Evolutionary conservation across 2,113 vertebrate genomes (phyloP).

Genomic region (Nothoprocta pentlandii): DNA sequence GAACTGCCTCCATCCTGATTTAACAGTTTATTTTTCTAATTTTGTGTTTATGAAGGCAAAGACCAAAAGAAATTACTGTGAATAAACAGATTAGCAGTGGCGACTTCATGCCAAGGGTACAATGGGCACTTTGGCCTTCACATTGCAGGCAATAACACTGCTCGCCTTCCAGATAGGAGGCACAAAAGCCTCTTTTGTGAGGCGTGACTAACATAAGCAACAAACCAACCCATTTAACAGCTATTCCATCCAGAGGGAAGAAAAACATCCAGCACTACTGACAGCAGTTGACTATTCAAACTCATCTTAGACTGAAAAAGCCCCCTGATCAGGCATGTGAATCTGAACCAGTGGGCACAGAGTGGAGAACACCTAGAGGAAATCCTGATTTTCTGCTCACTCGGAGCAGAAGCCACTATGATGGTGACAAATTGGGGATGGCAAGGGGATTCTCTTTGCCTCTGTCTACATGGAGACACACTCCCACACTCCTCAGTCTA

Average conservation of each 20-base stretch:
- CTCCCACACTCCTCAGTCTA: not conserved
- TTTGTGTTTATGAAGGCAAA: conserved; percentile 62
- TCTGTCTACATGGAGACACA: not conserved
- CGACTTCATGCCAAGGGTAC: not conserved
- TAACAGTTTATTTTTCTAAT: conserved; percentile 45
- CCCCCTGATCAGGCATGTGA: not conserved
- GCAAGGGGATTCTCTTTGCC: not conserved
- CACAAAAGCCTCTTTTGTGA: conserved; percentile 46
- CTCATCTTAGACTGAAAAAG: not conserved
- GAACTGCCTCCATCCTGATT: not conserved
- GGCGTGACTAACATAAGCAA: not conserved
- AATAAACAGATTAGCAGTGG: conserved; percentile 47
- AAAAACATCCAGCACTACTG: not conserved
- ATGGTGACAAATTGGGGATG: rapidly evolving
- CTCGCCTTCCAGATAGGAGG: conserved; percentile 33
- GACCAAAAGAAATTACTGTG: conserved; percentile 23
- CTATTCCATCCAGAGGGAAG: not conserved
- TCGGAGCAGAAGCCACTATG: not conserved
- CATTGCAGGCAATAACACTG: not conserved
- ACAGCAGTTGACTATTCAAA: conserved; percentile 5
- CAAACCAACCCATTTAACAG: not conserved
- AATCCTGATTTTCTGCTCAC: not conserved
- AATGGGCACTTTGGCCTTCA: conserved; percentile 23
- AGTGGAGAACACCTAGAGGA: not conserved
- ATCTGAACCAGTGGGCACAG: not conserved